Base-by-base conservation (phyloP, 2,888 invertebrate genomes). In the Nebria salina region DNA sequence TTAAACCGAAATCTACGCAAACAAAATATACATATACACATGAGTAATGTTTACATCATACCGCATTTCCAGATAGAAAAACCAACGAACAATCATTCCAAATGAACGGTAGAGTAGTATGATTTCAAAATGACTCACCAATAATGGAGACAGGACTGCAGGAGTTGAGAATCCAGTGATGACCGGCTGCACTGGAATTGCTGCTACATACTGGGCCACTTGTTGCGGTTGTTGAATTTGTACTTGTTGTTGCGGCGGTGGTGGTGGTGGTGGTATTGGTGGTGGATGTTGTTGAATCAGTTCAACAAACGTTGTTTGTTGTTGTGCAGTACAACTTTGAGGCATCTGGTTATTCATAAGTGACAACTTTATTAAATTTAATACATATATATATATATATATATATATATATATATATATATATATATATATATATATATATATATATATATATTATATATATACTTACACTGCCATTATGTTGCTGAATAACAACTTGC, bases 161-260 rank as follows among this genome's bases (percentile, higher is more conserved):
- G 91, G 87, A 43, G 90, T 86, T 0, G 90, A 86, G 85, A 91
- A 92, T 20, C 87, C 87, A 0, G 91, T 88, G 73, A 92, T 89
- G 9, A 92, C 89, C 1, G 92, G 91, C 83, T 92, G 93, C 83
- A 93, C 88, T 42, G 92, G 91, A 83, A 92, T 91, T 15, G 92
- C 90, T 2, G 92, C 88, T 65, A 92, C 87, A 84, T 91, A 92
- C 84, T 92, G 92, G 0, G 90, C 87, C 2, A 88, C 87, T 1
- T 82, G 26, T 43, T 72, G 65, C 34, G 65, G 82, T 65, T 64
- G 81, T 72, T 83, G 76, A 66, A 25, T 41, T 41, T 77, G 82
- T 72, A 81, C 82, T 65, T 82, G 83, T 15, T 77, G 77, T 64
- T 82, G 83, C 7, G 83, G 75, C 77, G 84, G 79, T 77, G 87